These are phyloP conservation scores for Nylanderia fulva DNA, from an alignment of 1,140 invertebrate genomes.

Conservation along the genomic window DNA sequence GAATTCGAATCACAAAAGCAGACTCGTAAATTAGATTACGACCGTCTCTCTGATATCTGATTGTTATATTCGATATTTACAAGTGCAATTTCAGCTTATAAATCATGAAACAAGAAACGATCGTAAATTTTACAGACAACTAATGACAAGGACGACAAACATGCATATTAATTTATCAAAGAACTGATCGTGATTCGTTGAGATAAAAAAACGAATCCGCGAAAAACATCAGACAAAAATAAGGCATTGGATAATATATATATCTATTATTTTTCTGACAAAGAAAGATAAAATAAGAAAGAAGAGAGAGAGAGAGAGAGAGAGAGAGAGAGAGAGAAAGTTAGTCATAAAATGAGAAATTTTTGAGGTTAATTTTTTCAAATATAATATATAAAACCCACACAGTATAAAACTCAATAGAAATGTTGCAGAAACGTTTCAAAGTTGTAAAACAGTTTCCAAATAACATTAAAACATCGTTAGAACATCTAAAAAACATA, in stretches of 20 bases:
- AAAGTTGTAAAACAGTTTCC: too few species aligned
- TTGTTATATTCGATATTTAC: slow-evolving; percentile 76
- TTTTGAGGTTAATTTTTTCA: too few species aligned
- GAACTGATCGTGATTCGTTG: not conserved
- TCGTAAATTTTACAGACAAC: slow-evolving; percentile 66
- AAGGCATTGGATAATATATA: not conserved
- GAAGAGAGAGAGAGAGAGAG: too few species aligned
- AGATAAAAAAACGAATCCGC: not conserved
- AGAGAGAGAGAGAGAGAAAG: not conserved
- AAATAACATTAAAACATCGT: too few species aligned
- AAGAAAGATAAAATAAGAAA: not conserved
- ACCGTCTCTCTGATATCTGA: slow-evolving; percentile 71
- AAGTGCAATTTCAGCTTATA: slow-evolving; percentile 75
- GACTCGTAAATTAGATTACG: slow-evolving; percentile 61
- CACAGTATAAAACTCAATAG: too few species aligned
- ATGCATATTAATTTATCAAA: slow-evolving; percentile 21
- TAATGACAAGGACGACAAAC: slow-evolving; percentile 25
- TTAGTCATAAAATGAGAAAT: too few species aligned
- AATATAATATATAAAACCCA: too few species aligned
- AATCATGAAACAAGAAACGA: slow-evolving; percentile 72
- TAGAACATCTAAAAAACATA: too few species aligned
- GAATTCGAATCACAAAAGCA: slow-evolving; percentile 1
- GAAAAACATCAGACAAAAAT: not conserved
- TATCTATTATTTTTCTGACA: not conserved
- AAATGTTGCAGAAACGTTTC: too few species aligned